phyloP scores from a whole-genome alignment of 2,113 vertebrate species.

The Plestiodon gilberti region DNA sequence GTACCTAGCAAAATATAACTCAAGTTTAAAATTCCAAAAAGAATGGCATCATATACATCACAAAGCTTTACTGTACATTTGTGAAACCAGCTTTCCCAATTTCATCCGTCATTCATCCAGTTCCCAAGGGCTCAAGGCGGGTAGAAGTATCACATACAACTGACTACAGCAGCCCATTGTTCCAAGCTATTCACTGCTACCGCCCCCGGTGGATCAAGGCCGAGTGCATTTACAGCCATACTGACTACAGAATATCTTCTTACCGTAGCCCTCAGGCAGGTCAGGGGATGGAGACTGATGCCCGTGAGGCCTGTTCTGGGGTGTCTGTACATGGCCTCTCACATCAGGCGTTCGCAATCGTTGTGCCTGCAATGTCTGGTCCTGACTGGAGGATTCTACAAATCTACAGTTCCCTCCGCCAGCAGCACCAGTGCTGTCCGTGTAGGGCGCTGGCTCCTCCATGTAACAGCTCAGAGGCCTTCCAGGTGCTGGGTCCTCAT shows the following conservation, averaged over 20 bases:
- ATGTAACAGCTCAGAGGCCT: constrained; percentile 91
- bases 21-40: neutral
- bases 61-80: neutral
- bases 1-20: neutral
- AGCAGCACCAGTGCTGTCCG: constrained; percentile 88
- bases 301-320: constrained; percentile 92
- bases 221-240: no score
- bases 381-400: constrained; percentile 90
- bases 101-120: neutral
- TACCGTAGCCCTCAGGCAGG: constrained; percentile 96
- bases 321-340: constrained; percentile 87
- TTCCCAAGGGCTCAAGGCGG: neutral
- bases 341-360: constrained; percentile 89
- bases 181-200: neutral
- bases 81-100: neutral
- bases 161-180: neutral
- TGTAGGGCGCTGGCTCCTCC: constrained; percentile 93
- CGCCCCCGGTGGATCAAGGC: neutral
- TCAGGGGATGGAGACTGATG: constrained; percentile 95
- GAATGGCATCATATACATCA: no score
- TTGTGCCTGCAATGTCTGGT: constrained; percentile 88
- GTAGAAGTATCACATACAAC: neutral
- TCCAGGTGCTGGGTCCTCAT: constrained; percentile 88
- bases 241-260: constrained; percentile 36
- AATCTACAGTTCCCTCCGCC: constrained; percentile 89